Base-by-base conservation (phyloP, 2,797 vertebrate genomes). In the Champsocephalus esox region DNA sequence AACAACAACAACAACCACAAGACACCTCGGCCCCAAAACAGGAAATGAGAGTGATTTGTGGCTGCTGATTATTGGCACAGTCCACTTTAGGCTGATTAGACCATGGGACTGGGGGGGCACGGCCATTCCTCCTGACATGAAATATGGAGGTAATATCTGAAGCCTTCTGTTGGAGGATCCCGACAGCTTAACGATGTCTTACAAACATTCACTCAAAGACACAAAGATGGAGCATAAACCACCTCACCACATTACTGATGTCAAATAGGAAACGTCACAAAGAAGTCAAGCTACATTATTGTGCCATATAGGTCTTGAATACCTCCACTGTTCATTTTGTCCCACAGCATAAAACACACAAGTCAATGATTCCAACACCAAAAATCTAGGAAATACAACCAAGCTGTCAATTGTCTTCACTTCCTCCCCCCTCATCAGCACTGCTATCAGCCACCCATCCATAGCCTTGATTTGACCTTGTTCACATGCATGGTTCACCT, bases 81-180 rank as follows among this genome's bases (percentile, higher is more conserved):
- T 84, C 84, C 85, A 85, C 67, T 61, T 68, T 66, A 63, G 57
- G 60, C 58, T 83, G 80, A 84, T 83, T 77, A 87, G 80, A 61
- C 59, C 9, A 55, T 32, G 16, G 66, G 49, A 70, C 24, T 51
- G 17, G 73, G 67, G 21, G 83, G 63, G 64, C 52, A 69, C 72
- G 70, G 73, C 68, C 52, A 24, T 74, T 87, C 67, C 45, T 32
- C 50, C 67, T 52, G 78, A 79, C 81, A 70, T 92, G 89, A 93
- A 89, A 88, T 90, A 94, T 84, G 70, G 78, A 70, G 73, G 66
- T 71, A 92, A 92, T 93, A 91, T 90, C 80, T 63, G 70, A 48
- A 34, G 64, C 86, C 87, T 83, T 91, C 86, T 90, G 88, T 81
- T 83, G 66, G 75, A 79, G 80, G 74, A 84, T 80, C 70, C 86